Evolutionary conservation across 2,113 vertebrate genomes (phyloP).

Genomic region (Hippocampus barbouri): DNA sequence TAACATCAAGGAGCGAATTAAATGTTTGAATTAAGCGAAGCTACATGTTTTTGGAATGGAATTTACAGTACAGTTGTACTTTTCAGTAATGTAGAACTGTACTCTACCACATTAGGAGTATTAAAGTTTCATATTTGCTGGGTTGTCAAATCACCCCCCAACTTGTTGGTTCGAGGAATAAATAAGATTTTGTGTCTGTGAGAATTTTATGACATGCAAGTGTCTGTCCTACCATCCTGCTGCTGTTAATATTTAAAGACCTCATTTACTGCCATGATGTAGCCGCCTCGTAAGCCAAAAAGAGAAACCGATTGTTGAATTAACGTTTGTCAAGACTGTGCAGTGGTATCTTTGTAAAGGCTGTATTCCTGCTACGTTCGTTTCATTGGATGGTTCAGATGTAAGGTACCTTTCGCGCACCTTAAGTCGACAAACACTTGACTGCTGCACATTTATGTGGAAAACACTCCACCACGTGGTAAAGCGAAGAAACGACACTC

Average conservation of each 20-base stretch:
- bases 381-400: neutral
- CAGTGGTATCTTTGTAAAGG: neutral
- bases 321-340: neutral
- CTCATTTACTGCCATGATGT: neutral
- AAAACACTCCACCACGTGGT: constrained; percentile 53
- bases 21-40: too few species aligned
- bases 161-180: too few species aligned
- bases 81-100: too few species aligned
- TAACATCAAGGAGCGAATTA: too few species aligned
- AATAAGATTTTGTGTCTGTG: too few species aligned
- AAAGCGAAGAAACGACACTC: neutral
- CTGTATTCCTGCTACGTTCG: neutral
- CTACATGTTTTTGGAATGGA: too few species aligned
- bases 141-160: too few species aligned
- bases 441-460: neutral
- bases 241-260: neutral
- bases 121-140: too few species aligned
- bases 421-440: neutral
- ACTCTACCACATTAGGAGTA: too few species aligned
- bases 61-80: too few species aligned
- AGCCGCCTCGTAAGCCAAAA: too few species aligned
- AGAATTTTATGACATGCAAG: neutral
- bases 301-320: neutral
- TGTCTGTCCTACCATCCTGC: too few species aligned
- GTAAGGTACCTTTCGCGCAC: neutral